Percentiles rank a stretch among this genome's conserved stretches.
Evolutionary conservation across 2,797 vertebrate genomes (phyloP).

Genomic region (Eulemur rubriventer): DNA sequence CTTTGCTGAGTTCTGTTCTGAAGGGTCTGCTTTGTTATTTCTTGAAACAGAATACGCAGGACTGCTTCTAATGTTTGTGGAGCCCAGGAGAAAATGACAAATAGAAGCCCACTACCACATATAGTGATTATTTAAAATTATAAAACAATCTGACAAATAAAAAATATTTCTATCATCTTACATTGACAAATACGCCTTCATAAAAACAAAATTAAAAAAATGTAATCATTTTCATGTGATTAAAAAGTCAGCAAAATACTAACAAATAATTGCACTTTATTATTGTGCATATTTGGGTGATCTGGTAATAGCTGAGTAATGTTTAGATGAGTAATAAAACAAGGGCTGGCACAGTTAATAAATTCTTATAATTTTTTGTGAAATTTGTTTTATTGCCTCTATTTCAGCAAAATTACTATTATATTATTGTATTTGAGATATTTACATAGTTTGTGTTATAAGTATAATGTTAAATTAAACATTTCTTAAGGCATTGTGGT

Average conservation of each 20-base stretch:
- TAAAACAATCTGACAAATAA: background rate
- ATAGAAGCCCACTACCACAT: background rate
- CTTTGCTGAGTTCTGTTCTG: background rate
- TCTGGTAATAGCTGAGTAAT: background rate
- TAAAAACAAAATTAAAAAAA: background rate
- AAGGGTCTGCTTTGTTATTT: background rate
- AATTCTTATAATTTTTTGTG: background rate
- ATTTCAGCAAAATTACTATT: background rate
- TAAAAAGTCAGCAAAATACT: background rate
- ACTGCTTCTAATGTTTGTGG: background rate
- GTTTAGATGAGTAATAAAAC: background rate
- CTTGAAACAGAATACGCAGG: background rate
- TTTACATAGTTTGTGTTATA: background rate
- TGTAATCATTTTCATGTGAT: background rate
- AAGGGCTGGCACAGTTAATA: background rate
- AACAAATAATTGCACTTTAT: background rate
- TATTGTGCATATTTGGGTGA: background rate
- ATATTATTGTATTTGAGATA: background rate
- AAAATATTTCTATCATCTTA: background rate
- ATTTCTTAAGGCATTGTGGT: background rate
- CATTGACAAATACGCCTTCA: background rate
- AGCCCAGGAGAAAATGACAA: background rate
- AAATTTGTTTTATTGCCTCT: background rate
- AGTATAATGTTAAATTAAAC: background rate
- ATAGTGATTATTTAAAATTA: background rate